Base-by-base conservation (phyloP, 2,797 vertebrate species). In the Morus bassanus region DNA sequence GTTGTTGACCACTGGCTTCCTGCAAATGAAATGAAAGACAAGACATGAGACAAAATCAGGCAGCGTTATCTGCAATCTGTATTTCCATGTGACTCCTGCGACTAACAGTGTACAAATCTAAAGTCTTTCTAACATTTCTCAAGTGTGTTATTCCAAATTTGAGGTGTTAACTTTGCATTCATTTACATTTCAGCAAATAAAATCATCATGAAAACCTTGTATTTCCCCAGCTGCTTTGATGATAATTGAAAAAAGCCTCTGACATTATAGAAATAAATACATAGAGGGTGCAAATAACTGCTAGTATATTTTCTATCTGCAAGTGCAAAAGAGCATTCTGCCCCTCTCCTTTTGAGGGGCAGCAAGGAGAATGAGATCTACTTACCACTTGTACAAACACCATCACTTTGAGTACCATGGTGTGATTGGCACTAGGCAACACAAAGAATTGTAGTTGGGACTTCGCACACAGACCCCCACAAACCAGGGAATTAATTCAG, bases 1-100 rank as follows among this genome's bases (percentile, higher is more conserved):
- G 99, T 75, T 99, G 98, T 93, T 99, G 99, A 94, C 98, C 98
- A 95, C 98, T 99, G 86, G 99, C 99, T 95, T 99, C 99, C 99
- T 99, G 97, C 67, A 96, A 97, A 96, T 83, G 97, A 97, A 91
- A 73, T 81, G 68, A 97, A 97, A 92, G 56, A 97, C 59, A 78
- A 76, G 69, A 73, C 48, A 57, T 76, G 75, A 97, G 64, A 94
- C 16, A 67, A 65, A 77, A 80, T 61, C 86, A 88, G 61, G 53
- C 43, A 96, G 48, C 65, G 45, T 31, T 69, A 86, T 14, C 54
- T 84, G 50, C 33, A 56, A 37, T 53, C 24, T 79, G 22, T 61
- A 81, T 68, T 89, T 93, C 43, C 72, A 69, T 6, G 43, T 12
- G 4, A 79, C n/a, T 31, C 53, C 46, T 41, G 57, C 10, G 81